Evolutionary conservation across 2,797 vertebrate genomes (phyloP).

Genomic region (Pseudotriccus pelzelni): DNA sequence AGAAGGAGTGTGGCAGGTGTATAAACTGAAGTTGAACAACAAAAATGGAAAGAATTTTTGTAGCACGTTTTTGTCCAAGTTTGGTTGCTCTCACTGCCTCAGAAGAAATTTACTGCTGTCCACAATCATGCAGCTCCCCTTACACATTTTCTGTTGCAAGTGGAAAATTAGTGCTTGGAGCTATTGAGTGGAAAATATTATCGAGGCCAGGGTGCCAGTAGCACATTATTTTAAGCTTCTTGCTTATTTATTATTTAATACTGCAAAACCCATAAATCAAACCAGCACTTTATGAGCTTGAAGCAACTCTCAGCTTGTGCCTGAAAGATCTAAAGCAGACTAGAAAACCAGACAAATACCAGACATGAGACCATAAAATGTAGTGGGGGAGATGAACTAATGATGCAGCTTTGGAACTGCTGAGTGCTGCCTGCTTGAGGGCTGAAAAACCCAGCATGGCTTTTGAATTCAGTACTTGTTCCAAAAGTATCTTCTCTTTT

Average conservation of each 20-base stretch:
- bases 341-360: background rate
- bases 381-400: background rate
- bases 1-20: background rate
- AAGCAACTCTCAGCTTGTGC: background rate
- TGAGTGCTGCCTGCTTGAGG: background rate
- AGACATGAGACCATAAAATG: background rate
- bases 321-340: slow-evolving; percentile 13
- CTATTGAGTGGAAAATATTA: background rate
- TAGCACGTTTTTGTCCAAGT: background rate
- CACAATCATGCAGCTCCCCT: background rate
- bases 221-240: background rate
- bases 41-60: background rate
- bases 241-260: slow-evolving; percentile 36
- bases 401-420: background rate
- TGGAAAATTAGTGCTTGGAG: background rate
- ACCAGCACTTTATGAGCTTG: background rate
- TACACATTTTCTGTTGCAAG: background rate
- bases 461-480: background rate
- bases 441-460: background rate
- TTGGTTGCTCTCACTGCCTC: background rate
- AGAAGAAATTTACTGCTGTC: background rate
- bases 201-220: background rate
- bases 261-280: background rate
- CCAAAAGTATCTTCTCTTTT: background rate
- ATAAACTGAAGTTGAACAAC: background rate